These are phyloP conservation scores for Chelmon rostratus DNA, from an alignment of 2,797 vertebrate genomes.

Conservation along the genomic window DNA sequence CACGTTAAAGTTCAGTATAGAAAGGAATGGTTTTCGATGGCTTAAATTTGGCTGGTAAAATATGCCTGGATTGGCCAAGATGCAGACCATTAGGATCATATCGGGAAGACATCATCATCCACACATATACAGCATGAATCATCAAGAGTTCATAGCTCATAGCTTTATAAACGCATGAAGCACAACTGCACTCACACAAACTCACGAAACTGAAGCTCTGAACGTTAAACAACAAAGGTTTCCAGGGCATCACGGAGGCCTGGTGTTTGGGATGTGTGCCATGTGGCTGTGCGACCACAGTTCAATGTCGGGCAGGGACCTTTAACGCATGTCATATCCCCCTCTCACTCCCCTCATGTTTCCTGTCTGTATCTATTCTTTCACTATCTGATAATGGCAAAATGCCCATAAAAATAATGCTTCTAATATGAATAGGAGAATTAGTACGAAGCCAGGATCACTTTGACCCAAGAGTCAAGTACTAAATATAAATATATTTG, in stretches of 20 bases:
- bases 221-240: neutral
- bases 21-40: neutral
- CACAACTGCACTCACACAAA: too few relatives aligned
- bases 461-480: neutral
- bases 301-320: neutral
- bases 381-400: neutral
- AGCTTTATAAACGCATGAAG: too few relatives aligned
- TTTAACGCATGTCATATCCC: neutral
- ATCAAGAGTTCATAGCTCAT: too few relatives aligned
- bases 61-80: too few relatives aligned
- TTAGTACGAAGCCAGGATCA: neutral
- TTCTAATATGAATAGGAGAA: neutral
- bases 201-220: neutral
- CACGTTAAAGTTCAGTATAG: neutral
- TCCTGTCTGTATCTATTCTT: neutral
- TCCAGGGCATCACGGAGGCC: neutral
- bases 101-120: neutral
- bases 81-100: neutral
- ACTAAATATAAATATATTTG: neutral
- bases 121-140: neutral
- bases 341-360: neutral
- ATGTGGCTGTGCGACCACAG: too few relatives aligned
- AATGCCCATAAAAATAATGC: neutral
- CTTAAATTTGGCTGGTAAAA: neutral
- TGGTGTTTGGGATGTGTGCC: neutral